Conservation (phyloP, 2,797 vertebrate species). For the Esox lucius region DNA sequence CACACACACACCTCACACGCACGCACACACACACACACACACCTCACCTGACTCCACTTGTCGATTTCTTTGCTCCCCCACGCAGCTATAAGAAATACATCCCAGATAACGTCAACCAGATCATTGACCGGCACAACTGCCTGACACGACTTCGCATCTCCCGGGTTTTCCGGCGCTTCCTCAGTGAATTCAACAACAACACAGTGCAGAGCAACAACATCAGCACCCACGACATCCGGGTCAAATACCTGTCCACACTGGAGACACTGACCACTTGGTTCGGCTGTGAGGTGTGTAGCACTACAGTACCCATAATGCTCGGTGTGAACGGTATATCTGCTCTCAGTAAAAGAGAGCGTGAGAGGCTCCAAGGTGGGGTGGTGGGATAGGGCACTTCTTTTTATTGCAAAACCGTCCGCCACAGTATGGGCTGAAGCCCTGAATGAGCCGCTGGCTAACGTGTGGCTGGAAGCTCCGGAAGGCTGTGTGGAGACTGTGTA, state of each 20-base stretch:
- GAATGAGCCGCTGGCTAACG: too few species aligned
- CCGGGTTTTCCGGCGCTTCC: conserved; percentile 84
- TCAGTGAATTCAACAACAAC: conserved; percentile 84
- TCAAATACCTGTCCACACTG: conserved; percentile 85
- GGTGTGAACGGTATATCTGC: background rate
- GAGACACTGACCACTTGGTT: conserved; percentile 81
- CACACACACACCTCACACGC: background rate
- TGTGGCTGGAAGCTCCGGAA: background rate
- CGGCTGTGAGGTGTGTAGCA: conserved; percentile 71
- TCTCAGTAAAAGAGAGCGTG: background rate
- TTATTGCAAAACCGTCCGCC: too few species aligned
- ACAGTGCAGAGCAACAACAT: conserved; percentile 80
- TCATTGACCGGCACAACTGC: conserved; percentile 82
- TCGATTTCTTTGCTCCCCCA: background rate
- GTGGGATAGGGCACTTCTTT: too few species aligned
- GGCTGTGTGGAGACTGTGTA: background rate
- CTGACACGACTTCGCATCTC: conserved; percentile 82
- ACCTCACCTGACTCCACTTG: too few species aligned
- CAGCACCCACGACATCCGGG: conserved; percentile 79
- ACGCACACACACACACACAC: background rate
- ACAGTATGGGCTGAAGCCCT: too few species aligned
- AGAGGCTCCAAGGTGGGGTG: too few species aligned
- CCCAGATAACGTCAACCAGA: conserved; percentile 78
- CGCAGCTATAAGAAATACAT: conserved; percentile 83
- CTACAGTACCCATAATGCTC: background rate